Conservation (phyloP, 2,888 invertebrate species). For the Carpatolechia fugitivella region DNA sequence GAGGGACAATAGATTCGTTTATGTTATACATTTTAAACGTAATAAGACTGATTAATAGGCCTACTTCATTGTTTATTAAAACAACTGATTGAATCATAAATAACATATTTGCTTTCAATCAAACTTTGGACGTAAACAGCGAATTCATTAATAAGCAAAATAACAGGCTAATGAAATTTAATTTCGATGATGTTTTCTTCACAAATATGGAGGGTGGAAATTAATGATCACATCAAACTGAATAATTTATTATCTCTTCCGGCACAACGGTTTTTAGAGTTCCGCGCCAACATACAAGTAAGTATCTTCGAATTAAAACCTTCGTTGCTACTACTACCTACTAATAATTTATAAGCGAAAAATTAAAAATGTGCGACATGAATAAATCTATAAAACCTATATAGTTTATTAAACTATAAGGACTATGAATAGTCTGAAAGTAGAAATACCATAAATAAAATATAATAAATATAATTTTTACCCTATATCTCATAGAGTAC, state of each 20-base stretch:
- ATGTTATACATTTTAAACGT: no score
- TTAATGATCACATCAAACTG: slow-evolving; percentile 28
- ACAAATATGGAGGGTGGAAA: slow-evolving; percentile 22
- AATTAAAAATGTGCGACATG: no score
- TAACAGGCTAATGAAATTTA: slow-evolving; percentile 18
- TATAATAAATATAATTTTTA: no score
- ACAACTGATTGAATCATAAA: background rate
- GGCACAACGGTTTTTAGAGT: slow-evolving; percentile 22
- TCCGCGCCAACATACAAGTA: slow-evolving; percentile 19
- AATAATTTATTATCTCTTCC: slow-evolving; percentile 29
- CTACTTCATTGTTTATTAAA: background rate
- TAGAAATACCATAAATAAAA: no score
- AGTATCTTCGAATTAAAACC: background rate
- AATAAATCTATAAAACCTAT: no score
- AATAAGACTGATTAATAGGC: no score
- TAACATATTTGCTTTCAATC: background rate
- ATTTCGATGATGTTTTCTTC: slow-evolving; percentile 22
- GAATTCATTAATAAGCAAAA: slow-evolving; percentile 3
- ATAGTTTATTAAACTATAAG: no score
- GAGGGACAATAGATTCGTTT: no score
- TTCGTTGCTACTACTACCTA: no score
- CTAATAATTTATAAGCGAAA: no score
- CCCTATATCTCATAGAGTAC: no score
- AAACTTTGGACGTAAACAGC: background rate
- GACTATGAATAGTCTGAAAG: no score